A percentile compares a stretch with the other conserved stretches of the same genome.
phyloP scores from a whole-genome alignment of 2,888 invertebrate species.

The Doris montereyensis region DNA sequence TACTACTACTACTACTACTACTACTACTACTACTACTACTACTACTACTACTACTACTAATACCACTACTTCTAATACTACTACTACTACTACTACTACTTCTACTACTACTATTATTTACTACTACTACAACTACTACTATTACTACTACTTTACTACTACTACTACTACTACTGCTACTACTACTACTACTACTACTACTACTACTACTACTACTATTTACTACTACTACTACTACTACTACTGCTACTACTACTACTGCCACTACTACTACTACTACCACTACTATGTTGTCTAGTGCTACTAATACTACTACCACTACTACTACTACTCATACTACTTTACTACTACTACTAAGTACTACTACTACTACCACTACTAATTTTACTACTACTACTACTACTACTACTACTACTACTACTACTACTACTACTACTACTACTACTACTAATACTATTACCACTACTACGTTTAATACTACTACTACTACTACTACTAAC shows the following conservation, averaged over 20 bases:
- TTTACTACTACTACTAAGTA: too few relatives aligned
- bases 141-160: slow-evolving; percentile 21
- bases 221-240: neutral
- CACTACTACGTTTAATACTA: too few relatives aligned
- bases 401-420: neutral
- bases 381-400: neutral
- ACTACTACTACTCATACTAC: too few relatives aligned
- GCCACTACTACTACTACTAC: neutral
- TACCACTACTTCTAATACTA: too few relatives aligned
- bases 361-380: neutral
- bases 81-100: too few relatives aligned
- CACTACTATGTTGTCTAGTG: neutral
- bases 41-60: too few relatives aligned
- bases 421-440: neutral
- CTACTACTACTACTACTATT: neutral
- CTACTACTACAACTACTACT: slow-evolving; percentile 27
- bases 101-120: too few relatives aligned
- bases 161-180: slow-evolving; percentile 11
- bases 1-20: too few relatives aligned
- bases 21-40: too few relatives aligned
- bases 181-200: neutral
- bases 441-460: neutral
- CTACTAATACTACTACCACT: too few relatives aligned
- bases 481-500: too few relatives aligned
- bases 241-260: neutral